Percentiles rank a stretch among this genome's conserved stretches.
phyloP scores from a whole-genome alignment of 2,797 vertebrate species.

The Gymnodraco acuticeps region DNA sequence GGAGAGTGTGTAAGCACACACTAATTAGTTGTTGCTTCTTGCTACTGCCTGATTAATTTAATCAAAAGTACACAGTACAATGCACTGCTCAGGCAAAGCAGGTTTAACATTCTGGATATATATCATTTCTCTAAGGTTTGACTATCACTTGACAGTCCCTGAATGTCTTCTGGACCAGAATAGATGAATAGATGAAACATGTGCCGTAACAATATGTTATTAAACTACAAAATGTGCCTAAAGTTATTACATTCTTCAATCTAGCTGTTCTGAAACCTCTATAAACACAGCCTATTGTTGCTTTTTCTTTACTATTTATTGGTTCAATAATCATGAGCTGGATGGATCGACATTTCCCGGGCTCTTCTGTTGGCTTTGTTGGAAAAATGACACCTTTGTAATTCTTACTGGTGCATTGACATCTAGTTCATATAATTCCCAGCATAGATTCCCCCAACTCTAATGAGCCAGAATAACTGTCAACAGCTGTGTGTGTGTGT shows the following conservation, averaged over 20 bases:
- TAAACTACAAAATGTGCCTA: no score
- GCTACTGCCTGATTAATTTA: slow-evolving; percentile 72
- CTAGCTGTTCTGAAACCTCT: no score
- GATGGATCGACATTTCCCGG: slow-evolving; percentile 7
- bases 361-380: not conserved
- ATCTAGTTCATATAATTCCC: not conserved
- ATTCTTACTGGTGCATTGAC: slow-evolving; percentile 5
- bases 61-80: slow-evolving; percentile 56
- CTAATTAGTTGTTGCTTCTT: slow-evolving; percentile 70
- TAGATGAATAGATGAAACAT: no score
- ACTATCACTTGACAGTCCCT: not conserved
- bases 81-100: not conserved
- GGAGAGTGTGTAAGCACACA: slow-evolving; percentile 54
- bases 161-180: not conserved
- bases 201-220: no score
- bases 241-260: no score
- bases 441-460: not conserved
- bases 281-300: no score
- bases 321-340: not conserved
- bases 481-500: no score
- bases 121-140: not conserved
- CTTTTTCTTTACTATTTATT: no score
- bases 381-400: slow-evolving; percentile 1
- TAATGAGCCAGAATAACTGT: not conserved
- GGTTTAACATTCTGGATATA: not conserved